Conservation (phyloP, 2,888 invertebrate species). For the Pyralis farinalis region DNA sequence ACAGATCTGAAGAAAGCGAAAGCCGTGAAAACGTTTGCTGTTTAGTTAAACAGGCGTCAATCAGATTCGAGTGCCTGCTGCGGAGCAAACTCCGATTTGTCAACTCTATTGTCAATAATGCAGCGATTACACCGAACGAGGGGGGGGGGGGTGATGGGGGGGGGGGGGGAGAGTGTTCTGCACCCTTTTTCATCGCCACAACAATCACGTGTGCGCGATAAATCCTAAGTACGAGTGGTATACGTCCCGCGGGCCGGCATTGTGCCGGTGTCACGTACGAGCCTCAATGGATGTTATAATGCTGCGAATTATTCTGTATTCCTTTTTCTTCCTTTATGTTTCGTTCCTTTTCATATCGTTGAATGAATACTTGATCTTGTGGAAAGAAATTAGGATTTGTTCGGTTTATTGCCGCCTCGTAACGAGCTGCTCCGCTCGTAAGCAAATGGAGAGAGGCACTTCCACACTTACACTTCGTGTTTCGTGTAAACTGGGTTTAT, state of each 20-base stretch:
- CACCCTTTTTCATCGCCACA: constrained; percentile 27
- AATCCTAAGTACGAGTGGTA: constrained; percentile 33
- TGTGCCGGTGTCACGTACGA: constrained; percentile 35
- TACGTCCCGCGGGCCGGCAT: constrained; percentile 18
- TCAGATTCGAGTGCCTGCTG: constrained; percentile 8
- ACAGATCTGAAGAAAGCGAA: constrained; percentile 10
- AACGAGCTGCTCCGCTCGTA: constrained; percentile 3
- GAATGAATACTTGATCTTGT: constrained; percentile 20
- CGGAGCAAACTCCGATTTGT: constrained; percentile 12
- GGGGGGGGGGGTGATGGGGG: constrained; percentile 3
- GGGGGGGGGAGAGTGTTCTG: constrained; percentile 15
- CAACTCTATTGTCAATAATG: constrained; percentile 18
- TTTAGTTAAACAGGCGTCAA: constrained; percentile 10
- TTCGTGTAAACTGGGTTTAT: too few species aligned
- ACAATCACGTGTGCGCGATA: constrained; percentile 44
- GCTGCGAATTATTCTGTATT: constrained; percentile 44
- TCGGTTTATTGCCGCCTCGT: constrained; percentile 9
- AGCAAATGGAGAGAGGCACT: too few species aligned
- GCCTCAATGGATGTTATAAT: constrained; percentile 47
- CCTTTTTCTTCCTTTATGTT: constrained; percentile 33
- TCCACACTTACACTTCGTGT: too few species aligned
- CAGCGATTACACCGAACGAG: constrained; percentile 21
- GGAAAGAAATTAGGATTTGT: constrained; percentile 10
- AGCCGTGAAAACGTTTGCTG: constrained; percentile 2
- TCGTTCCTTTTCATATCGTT: constrained; percentile 23